A percentile compares a stretch with the other conserved stretches of the same genome.
Evolutionary conservation across 2,888 invertebrate species (phyloP).

Genomic region (Apoda limacodes): DNA sequence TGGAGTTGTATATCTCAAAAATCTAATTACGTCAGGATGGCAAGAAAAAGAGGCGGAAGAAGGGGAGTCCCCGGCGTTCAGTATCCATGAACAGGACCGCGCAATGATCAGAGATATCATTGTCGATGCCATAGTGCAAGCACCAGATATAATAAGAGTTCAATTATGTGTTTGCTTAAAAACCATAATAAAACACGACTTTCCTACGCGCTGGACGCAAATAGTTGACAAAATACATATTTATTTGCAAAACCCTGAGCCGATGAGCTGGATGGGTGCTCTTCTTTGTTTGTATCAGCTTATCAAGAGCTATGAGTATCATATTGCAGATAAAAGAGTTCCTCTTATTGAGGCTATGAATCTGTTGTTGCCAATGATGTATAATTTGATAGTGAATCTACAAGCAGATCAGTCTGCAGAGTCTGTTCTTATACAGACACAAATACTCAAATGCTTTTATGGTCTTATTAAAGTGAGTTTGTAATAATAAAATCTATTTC

Average conservation of each 20-base stretch:
- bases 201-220: constrained; percentile 95
- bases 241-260: constrained; percentile 92
- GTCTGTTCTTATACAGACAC: constrained; percentile 92
- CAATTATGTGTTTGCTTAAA: constrained; percentile 94
- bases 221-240: constrained; percentile 95
- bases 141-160: constrained; percentile 90
- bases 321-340: constrained; percentile 87
- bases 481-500: too few species aligned
- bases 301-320: constrained; percentile 94
- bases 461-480: constrained; percentile 83
- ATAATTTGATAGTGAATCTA: constrained; percentile 83
- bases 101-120: constrained; percentile 92
- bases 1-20: constrained; percentile 96
- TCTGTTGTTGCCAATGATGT: constrained; percentile 90
- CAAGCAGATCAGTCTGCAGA: constrained; percentile 88
- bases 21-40: constrained; percentile 91
- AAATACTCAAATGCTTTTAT: constrained; percentile 89
- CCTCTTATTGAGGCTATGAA: constrained; percentile 97
- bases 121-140: constrained; percentile 95
- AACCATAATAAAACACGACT: constrained; percentile 94
- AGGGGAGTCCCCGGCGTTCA: constrained; percentile 82
- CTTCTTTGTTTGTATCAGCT: constrained; percentile 92
- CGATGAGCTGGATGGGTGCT: constrained; percentile 90
- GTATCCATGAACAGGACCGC: constrained; percentile 96
- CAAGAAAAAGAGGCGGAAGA: constrained; percentile 82